Evolutionary conservation across 2,113 vertebrate species (phyloP).

Genomic region (Epinephelus fuscoguttatus): DNA sequence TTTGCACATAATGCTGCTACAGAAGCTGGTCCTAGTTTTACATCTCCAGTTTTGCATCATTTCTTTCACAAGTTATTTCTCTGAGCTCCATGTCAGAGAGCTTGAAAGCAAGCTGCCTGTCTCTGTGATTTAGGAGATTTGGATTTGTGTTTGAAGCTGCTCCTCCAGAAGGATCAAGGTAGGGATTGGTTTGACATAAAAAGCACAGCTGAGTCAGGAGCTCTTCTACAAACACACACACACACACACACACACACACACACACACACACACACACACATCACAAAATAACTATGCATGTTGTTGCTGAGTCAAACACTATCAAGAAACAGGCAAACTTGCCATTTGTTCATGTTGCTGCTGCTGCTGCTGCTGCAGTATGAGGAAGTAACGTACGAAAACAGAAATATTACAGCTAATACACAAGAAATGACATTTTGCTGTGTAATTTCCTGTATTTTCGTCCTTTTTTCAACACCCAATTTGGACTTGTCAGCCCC

Average conservation of each 20-base stretch:
- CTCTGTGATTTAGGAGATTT: constrained; percentile 69
- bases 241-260: neutral
- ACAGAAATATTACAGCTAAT: neutral
- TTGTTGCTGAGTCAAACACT: constrained; percentile 44
- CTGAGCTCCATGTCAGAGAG: constrained; percentile 17
- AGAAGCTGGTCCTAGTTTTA: constrained; percentile 2
- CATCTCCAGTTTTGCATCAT: constrained; percentile 13
- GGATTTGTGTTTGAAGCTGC: constrained; percentile 74
- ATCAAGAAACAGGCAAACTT: constrained; percentile 16
- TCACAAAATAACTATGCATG: neutral
- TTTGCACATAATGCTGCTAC: neutral
- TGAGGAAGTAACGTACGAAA: neutral
- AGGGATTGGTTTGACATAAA: constrained; percentile 66
- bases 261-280: neutral
- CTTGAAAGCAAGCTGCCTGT: constrained; percentile 61
- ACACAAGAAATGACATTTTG: neutral
- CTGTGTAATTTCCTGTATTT: too few species aligned
- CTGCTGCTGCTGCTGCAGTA: neutral
- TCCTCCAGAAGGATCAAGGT: constrained; percentile 55
- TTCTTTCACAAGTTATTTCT: constrained; percentile 34
- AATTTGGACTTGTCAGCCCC: neutral
- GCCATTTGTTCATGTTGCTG: neutral
- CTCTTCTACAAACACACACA: constrained; percentile 40
- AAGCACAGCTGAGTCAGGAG: constrained; percentile 63
- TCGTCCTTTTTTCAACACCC: neutral